Evolutionary conservation across 2,113 vertebrate species (phyloP).

Genomic region (Cathartes aura): DNA sequence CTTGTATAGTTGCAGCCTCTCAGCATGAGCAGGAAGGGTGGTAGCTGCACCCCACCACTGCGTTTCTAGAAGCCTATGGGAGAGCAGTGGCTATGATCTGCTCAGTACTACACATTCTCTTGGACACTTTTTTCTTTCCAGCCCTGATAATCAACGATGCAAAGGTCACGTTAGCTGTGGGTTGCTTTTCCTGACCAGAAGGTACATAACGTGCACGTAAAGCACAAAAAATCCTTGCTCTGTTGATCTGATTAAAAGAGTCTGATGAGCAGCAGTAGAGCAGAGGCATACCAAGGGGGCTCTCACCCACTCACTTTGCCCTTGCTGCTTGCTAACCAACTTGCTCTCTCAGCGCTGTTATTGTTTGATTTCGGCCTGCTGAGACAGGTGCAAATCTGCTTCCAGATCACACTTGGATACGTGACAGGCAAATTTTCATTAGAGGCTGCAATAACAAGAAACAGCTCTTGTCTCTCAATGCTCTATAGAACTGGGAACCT

Average conservation of each 20-base stretch:
- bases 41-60: background rate
- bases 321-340: background rate
- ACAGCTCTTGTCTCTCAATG: conserved; percentile 38
- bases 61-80: rapidly evolving
- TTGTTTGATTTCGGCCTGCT: background rate
- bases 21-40: background rate
- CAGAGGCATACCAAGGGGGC: background rate
- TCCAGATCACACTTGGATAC: background rate
- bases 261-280: background rate
- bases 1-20: rapidly evolving
- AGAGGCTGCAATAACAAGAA: background rate
- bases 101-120: rapidly evolving
- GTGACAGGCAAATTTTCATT: background rate
- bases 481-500: conserved; percentile 7
- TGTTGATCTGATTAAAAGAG: background rate
- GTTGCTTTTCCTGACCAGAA: background rate
- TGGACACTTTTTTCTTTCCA: background rate
- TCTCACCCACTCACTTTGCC: background rate
- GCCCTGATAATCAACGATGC: background rate
- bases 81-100: background rate
- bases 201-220: background rate
- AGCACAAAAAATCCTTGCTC: too few relatives aligned
- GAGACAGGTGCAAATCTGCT: conserved; percentile 54
- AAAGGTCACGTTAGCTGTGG: rapidly evolving
- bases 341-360: background rate